Base-by-base conservation (phyloP, 1,140 invertebrate genomes). In the Scaptomyza hsui region DNA sequence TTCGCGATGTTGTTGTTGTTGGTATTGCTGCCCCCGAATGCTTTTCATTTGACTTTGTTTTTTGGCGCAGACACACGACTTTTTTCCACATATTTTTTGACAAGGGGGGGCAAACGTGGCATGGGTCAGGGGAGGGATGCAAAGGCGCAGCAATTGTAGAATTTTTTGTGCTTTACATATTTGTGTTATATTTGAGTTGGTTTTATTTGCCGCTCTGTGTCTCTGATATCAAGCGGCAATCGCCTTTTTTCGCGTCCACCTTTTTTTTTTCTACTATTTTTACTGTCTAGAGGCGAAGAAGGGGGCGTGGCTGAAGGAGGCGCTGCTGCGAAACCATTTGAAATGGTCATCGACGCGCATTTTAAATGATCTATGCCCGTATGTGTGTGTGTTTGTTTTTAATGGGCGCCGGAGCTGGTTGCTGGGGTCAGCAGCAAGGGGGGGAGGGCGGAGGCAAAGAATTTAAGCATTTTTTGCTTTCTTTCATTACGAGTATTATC, bases 21-120 rank as follows among this genome's bases (percentile, higher is more conserved):
- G 61, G 16, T 67, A 62, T 62, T 72, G 53, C 57, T 79, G 65
- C 67, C 76, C 59, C 55, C 77, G 62, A 82, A 86, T 64, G 72
- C 72, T 86, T 86, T 86, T 77, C 80, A 86, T 85, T 85, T 86
- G 82, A 86, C 78, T 86, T 88, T 88, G 74, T 85, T 86, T 85
- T 86, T 86, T 88, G 82, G 82, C 78, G 82, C 82, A 86, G 82
- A 86, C 82, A 86, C 82, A 82, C 82, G 82, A 67, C 75, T 81
- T 88, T 86, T 86, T 42, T 61, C 19, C 42, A 32, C 13, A 9
- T 62, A n/a, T 41, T 61, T 69, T 37, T 68, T 13, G n/a, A n/a
- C n/a, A n/a, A n/a, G n/a, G n/a, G n/a, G n/a, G n/a, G n/a, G n/a
- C n/a, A n/a, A 21, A 44, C 52, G 35, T 39, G 15, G 61, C 6